Percentiles rank a stretch among this genome's conserved stretches.
phyloP scores from a whole-genome alignment of 2,113 vertebrate species.

The Romanogobio albipinnatus region DNA sequence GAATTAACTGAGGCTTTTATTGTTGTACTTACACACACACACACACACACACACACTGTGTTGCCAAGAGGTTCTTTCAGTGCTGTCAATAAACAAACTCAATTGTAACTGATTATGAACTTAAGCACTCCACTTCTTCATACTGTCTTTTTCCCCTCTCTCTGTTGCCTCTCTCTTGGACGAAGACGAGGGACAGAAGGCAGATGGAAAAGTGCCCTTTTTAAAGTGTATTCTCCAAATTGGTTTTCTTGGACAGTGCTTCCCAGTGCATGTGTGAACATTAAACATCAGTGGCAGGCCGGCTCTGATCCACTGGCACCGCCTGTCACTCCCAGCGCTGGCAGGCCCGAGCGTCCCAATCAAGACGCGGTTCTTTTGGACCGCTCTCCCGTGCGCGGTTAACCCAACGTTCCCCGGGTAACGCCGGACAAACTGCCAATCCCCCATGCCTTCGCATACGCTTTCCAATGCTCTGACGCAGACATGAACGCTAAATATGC shows the following conservation, averaged over 20 bases:
- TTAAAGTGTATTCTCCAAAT: slow-evolving; percentile 50
- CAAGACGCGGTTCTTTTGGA: slow-evolving; percentile 63
- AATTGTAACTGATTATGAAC: slow-evolving; percentile 64
- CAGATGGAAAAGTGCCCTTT: slow-evolving; percentile 56
- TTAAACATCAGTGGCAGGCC: slow-evolving; percentile 64
- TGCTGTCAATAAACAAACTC: slow-evolving; percentile 61
- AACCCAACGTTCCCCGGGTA: slow-evolving; percentile 65
- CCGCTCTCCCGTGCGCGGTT: slow-evolving; percentile 70
- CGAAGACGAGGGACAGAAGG: slow-evolving; percentile 56
- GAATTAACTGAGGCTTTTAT: slow-evolving; percentile 61
- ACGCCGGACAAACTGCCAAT: slow-evolving; percentile 61
- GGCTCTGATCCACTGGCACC: slow-evolving; percentile 65
- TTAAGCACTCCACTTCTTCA: slow-evolving; percentile 48
- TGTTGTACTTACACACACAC: slow-evolving; percentile 61
- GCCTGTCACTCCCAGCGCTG: slow-evolving; percentile 62
- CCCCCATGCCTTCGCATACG: slow-evolving; percentile 61
- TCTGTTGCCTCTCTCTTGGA: slow-evolving; percentile 26
- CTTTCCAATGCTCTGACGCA: slow-evolving; percentile 66
- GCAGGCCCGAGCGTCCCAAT: slow-evolving; percentile 62
- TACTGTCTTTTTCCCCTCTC: slow-evolving; percentile 55
- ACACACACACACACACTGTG: slow-evolving; percentile 53
- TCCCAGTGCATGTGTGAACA: slow-evolving; percentile 66
- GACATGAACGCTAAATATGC: slow-evolving; percentile 56
- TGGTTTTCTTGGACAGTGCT: slow-evolving; percentile 64
- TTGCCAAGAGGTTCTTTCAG: slow-evolving; percentile 58